These are phyloP conservation scores for Odocoileus hemionus DNA, from an alignment of 2,113 vertebrate genomes.

Conservation along the genomic window DNA sequence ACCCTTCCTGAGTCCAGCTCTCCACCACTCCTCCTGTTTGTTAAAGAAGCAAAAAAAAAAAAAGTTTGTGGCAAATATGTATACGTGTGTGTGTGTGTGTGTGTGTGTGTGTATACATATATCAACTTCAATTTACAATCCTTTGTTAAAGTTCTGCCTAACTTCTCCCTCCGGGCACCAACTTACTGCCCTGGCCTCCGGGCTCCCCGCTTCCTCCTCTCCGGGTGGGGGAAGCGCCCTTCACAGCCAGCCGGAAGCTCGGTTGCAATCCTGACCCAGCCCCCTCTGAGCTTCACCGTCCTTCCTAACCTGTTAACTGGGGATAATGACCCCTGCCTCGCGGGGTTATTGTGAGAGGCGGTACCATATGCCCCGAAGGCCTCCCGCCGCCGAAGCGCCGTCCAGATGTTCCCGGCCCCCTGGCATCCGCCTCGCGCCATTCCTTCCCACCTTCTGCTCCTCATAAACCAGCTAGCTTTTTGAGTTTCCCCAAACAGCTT, in stretches of 20 bases:
- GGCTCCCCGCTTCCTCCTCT: too few species aligned
- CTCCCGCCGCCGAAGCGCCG: fast-evolving
- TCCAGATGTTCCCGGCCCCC: background rate
- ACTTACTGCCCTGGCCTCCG: background rate
- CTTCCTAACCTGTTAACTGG: background rate
- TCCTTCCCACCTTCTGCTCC: background rate
- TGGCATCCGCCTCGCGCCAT: background rate
- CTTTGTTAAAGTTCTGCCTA: background rate
- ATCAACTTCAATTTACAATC: background rate
- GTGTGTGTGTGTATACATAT: too few species aligned
- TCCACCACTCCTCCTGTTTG: background rate
- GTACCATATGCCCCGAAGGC: background rate
- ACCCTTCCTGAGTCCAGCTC: background rate
- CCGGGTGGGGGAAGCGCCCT: background rate
- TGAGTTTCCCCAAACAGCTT: background rate
- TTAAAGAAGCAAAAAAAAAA: background rate
- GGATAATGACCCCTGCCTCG: background rate
- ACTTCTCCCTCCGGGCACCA: background rate
- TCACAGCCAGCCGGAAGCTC: background rate
- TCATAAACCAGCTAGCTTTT: background rate
- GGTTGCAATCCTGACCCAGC: background rate
- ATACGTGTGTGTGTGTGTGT: background rate
- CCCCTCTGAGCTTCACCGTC: background rate
- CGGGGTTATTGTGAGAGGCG: background rate
- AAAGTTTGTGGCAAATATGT: background rate